Base-by-base conservation (phyloP, 2,113 vertebrate species). In the Excalfactoria chinensis region DNA sequence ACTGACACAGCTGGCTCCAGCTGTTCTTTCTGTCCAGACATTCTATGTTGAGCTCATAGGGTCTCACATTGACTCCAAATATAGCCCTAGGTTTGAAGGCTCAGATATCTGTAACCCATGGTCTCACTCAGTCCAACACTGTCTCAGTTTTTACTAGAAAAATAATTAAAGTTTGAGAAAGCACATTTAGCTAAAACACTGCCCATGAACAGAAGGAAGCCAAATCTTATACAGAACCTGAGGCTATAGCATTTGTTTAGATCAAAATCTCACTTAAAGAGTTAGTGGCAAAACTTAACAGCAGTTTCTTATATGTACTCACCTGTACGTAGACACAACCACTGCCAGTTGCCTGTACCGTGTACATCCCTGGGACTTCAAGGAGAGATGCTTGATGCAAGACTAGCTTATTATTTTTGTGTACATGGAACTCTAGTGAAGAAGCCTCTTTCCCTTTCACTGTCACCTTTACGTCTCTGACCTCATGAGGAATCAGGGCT, bases 361-460 rank as follows among this genome's bases (percentile, higher is more conserved):
- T 97, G 96, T 97, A 98, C 12, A 55, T 73, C 21, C 84, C 97
- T 58, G 97, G 95, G 51, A 97, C 64, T 58, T 82, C 67, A n/a
- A 18, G 91, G 34, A 98, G 95, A 46, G 92, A 5, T 67, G 71
- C 89, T 91, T 98, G 98, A 67, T 98, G 98, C 86, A 98, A 97
- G 59, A 98, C 95, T 64, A 99, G 76, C 66, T 97, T 98, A 94
- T 98, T 99, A 76, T 90, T 80, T 32, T 91, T 91, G 74, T 97
- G 97, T 69, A 98, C 95, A 0, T 97, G 84, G 76, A 98, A 98
- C 6, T 62, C 63, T 58, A 97, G 12, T 72, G 83, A 79, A 30
- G 95, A 92, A 20, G 73, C 60, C 10, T 79, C 93, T 43, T 92
- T 90, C 86, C 95, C 87, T 82, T 79, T 93, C 49, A 97, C 93